Base-by-base conservation (phyloP, 2,113 vertebrate species). In the Macrotus californicus region DNA sequence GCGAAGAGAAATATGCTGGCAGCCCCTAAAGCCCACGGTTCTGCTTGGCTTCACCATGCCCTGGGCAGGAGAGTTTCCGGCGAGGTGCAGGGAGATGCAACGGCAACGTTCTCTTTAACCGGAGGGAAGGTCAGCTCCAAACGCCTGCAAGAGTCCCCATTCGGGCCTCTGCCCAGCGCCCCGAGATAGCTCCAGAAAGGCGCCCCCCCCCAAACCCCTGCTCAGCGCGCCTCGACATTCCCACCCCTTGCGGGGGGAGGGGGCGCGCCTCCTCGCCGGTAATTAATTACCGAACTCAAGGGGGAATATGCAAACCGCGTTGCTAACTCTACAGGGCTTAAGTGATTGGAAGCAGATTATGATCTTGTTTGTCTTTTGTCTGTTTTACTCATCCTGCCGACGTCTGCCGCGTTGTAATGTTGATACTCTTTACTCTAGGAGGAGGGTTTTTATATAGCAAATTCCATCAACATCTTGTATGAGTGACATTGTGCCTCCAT, bases 321-420 rank as follows among this genome's bases (percentile, higher is more conserved):
- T 97, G 97, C 98, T 98, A 98, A 98, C 98, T 98, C 98, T 97
- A 97, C 98, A 82, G 98, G 98, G 98, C 98, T 98, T 98, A 98
- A 98, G 98, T 98, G 98, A 98, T 98, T 98, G 98, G 97, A 98
- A 98, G 98, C 98, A 98, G 98, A 98, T 98, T 98, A 98, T 98
- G 98, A 98, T 98, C 98, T 96, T 98, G 98, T 98, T 98, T 98
- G 98, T 98, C 98, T 98, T 98, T 98, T 98, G 98, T 98, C 98
- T 98, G 98, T 98, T 98, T 97, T 97, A 92, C 97, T 98, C 97
- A 98, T 98, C 98, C 98, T 97, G 94, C 96, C 66, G 96, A 98
- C 98, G 97, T 98, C 98, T 98, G 98, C 96, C 94, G 98, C 87
- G 98, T n/a, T 97, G 97, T 96, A 96, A 98, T 90, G 97, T 97